Percentiles rank a stretch among this genome's conserved stretches.
Conservation (phyloP, 1,140 invertebrate species). For the Neotoxoptera formosana region DNA sequence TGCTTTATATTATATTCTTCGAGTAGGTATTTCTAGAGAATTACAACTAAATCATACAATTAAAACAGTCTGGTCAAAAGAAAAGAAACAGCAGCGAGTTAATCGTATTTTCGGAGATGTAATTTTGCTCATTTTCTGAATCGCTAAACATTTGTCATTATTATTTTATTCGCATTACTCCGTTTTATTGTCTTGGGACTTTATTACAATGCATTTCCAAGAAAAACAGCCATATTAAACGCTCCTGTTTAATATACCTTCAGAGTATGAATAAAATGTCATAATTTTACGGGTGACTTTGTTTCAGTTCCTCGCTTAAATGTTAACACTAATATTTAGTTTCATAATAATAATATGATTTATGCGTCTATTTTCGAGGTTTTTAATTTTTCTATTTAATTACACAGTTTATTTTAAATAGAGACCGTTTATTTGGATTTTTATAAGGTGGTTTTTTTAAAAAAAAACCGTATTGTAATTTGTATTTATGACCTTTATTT, state of each 20-base stretch:
- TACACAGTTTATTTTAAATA: background rate
- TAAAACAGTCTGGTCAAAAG: background rate
- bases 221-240: background rate
- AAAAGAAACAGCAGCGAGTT: conserved; percentile 6
- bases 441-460: background rate
- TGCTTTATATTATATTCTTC: background rate
- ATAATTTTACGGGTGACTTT: background rate
- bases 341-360: background rate
- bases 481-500: background rate
- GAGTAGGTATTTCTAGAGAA: background rate
- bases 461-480: background rate
- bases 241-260: background rate
- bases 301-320: background rate
- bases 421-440: background rate
- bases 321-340: background rate
- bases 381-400: background rate
- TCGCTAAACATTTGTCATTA: conserved; percentile 24
- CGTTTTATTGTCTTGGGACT: background rate
- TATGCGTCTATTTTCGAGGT: background rate
- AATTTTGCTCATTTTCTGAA: conserved; percentile 26
- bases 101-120: background rate
- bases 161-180: background rate
- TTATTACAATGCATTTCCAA: background rate
- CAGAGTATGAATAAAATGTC: background rate
- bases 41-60: conserved; percentile 26